phyloP scores from a whole-genome alignment of 2,797 vertebrate species.

The Sparidentex hasta region DNA sequence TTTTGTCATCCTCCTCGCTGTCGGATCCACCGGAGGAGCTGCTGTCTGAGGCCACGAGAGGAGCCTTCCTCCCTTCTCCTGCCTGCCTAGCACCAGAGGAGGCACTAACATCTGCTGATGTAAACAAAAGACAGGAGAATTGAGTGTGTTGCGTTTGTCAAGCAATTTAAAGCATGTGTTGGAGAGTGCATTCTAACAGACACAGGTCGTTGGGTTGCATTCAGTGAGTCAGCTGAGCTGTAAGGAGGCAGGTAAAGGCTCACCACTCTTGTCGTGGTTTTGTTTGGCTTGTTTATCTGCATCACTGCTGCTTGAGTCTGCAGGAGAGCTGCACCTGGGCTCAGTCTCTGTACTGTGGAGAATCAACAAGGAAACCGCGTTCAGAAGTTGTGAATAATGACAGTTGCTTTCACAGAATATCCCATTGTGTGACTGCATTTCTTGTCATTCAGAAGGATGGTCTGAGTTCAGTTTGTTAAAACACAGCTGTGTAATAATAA shows the following conservation, averaged over 20 bases:
- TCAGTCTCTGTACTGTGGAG: conserved; percentile 86
- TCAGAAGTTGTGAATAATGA: background rate
- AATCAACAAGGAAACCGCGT: background rate
- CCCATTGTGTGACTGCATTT: background rate
- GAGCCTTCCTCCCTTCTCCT: conserved; percentile 83
- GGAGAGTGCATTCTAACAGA: background rate
- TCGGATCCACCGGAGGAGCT: conserved; percentile 90
- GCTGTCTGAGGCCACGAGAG: conserved; percentile 88
- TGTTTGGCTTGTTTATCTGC: conserved; percentile 75
- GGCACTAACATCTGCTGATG: conserved; percentile 64
- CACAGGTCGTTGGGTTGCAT: background rate
- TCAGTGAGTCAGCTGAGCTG: background rate
- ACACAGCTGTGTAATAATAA: background rate
- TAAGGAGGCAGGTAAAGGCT: conserved; percentile 64
- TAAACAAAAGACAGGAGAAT: background rate
- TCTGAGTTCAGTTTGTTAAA: background rate
- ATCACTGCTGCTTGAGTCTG: conserved; percentile 66
- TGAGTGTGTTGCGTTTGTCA: background rate
- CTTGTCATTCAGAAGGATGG: background rate
- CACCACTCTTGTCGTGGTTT: conserved; percentile 84
- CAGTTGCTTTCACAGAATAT: background rate
- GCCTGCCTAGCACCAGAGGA: conserved; percentile 81
- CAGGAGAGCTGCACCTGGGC: conserved; percentile 90
- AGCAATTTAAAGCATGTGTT: background rate
- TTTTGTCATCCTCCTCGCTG: conserved; percentile 86